Evolutionary conservation across 2,113 vertebrate genomes (phyloP), one percentile per base, ranked within the genome.

Genomic region (Rhabdomys dilectus): DNA sequence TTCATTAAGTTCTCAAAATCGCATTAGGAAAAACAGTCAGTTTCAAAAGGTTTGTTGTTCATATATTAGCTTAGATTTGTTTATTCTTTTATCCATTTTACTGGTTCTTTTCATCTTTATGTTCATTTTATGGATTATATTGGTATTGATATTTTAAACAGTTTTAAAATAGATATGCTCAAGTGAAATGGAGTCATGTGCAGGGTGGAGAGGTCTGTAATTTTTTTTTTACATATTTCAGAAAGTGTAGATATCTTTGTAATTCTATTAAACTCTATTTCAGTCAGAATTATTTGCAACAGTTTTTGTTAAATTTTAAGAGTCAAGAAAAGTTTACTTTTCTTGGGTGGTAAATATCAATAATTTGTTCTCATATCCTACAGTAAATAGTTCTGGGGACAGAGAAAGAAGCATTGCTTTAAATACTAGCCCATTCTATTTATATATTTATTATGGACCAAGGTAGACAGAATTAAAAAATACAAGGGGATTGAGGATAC

Each of bases 161-260:
- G 64, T 26, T 87, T 91, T 45, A 19, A 53, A 92, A 64, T 36
- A 10, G 8, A 1, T 48, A 36, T 75, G 4, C 31, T 73, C 34
- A 39, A 73, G 42, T 16, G 0, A 7, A n/a, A 88, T 16, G 31
- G 72, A 36, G 1, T n/a, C 3, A 8, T 56, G 5, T 51, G 22
- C 10, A 11, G 5, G 3, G 1, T 17, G 5, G 2, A 34, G 34
- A 39, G 36, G 1, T 6, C 10, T 86, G 45, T 12, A 42, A 21
- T 68, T 36, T 56, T 26, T 9, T 7, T 72, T 56, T 56, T 70
- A 70, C n/a, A 21, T 80, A 26, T 36, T 45, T 26, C 64, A 75
- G 34, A 58, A 84, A 75, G 22, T 62, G 10, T 21, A 51, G 48
- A 84, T 89, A 22, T 72, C 64, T 87, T 76, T 73, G 45, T 0